These are phyloP conservation scores for Metopolophium dirhodum DNA, from an alignment of 1,140 invertebrate genomes.

Conservation along the genomic window DNA sequence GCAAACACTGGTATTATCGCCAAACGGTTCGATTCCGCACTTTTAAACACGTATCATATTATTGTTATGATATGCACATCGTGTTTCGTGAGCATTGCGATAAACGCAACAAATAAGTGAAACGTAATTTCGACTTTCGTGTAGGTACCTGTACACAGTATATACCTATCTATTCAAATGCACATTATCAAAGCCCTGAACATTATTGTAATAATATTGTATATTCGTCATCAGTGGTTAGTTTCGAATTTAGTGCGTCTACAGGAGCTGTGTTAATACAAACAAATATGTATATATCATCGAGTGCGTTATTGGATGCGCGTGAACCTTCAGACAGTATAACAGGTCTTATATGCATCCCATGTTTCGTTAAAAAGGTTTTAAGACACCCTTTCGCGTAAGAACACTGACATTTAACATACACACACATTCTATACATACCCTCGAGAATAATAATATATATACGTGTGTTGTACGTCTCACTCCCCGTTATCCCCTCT, in stretches of 20 bases:
- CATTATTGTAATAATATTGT: neutral
- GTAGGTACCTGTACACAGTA: neutral
- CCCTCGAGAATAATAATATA: neutral
- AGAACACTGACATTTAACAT: neutral
- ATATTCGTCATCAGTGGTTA: neutral
- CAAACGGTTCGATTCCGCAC: neutral
- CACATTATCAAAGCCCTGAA: neutral
- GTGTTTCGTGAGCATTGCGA: neutral
- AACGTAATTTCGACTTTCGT: neutral
- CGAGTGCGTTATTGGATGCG: neutral
- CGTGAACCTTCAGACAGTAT: neutral
- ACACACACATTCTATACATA: neutral
- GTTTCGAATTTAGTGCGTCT: neutral
- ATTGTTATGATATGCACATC: neutral
- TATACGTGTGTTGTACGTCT: neutral
- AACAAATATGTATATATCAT: neutral
- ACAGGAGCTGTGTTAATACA: neutral
- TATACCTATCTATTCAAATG: neutral
- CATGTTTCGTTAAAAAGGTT: neutral
- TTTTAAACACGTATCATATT: neutral
- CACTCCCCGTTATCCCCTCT: neutral
- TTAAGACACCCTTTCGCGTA: neutral
- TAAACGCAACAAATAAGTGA: neutral
- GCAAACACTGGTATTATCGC: neutral
- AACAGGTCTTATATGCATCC: neutral